A percentile compares a stretch with the other conserved stretches of the same genome.
Conservation (phyloP, 2,888 invertebrate species). For the Odontocolon sp. region DNA sequence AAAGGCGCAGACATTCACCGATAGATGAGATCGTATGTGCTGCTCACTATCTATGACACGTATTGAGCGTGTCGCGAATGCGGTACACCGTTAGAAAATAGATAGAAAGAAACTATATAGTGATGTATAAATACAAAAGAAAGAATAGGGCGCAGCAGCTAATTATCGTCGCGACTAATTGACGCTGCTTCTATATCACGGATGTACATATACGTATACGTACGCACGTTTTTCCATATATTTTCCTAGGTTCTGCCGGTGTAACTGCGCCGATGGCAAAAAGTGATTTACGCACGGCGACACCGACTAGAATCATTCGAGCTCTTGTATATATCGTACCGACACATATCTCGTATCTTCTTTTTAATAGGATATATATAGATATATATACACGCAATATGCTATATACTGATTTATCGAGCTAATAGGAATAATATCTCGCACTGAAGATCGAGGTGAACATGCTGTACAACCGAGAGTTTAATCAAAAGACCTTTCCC, state of each 20-base stretch:
- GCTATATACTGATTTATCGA: slow-evolving; percentile 40
- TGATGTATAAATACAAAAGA: slow-evolving; percentile 38
- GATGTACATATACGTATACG: slow-evolving; percentile 24
- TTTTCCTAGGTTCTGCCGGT: slow-evolving; percentile 35
- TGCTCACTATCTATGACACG: background rate
- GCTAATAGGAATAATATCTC: slow-evolving; percentile 33
- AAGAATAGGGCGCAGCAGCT: slow-evolving; percentile 38
- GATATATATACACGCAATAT: background rate
- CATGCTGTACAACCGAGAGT: slow-evolving; percentile 4
- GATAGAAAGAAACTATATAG: slow-evolving; percentile 5
- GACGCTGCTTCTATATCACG: slow-evolving; percentile 47
- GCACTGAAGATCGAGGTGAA: slow-evolving; percentile 33
- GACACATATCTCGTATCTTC: slow-evolving; percentile 17
- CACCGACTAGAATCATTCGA: slow-evolving; percentile 21
- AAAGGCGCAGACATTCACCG: slow-evolving; percentile 15
- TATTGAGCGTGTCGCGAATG: background rate
- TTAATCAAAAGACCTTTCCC: slow-evolving; percentile 43
- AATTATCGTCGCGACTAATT: slow-evolving; percentile 61
- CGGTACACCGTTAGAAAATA: slow-evolving; percentile 20
- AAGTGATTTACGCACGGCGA: slow-evolving; percentile 58
- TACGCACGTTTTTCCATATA: slow-evolving; percentile 36
- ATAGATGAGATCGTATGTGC: background rate
- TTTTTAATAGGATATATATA: slow-evolving; percentile 30
- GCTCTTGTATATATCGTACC: slow-evolving; percentile 4
- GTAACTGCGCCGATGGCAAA: slow-evolving; percentile 48